Evolutionary conservation across 2,113 vertebrate species (phyloP).

Genomic region (Chloroceryle aenea): DNA sequence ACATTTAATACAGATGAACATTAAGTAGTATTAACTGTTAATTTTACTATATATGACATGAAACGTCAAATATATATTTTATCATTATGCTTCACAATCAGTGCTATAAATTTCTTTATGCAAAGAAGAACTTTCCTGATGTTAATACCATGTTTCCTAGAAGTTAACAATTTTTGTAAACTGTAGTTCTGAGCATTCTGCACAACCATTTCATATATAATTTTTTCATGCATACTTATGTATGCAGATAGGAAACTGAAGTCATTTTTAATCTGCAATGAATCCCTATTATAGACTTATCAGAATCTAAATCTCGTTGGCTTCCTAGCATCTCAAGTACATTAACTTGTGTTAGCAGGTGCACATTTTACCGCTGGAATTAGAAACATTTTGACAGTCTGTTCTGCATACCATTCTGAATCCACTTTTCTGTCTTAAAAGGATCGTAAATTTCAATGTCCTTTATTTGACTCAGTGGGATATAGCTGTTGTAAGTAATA

Average conservation of each 20-base stretch:
- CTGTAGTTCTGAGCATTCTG: conserved; percentile 70
- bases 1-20: conserved; percentile 78
- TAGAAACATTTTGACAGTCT: conserved; percentile 78
- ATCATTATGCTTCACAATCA: conserved; percentile 83
- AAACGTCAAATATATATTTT: conserved; percentile 81
- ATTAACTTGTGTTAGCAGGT: conserved; percentile 81
- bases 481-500: conserved; percentile 82
- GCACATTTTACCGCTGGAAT: conserved; percentile 76
- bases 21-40: conserved; percentile 80
- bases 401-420: conserved; percentile 80
- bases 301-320: conserved; percentile 71
- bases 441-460: conserved; percentile 80
- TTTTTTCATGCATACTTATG: conserved; percentile 67
- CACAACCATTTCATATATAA: conserved; percentile 63
- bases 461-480: conserved; percentile 83
- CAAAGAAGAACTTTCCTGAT: conserved; percentile 78
- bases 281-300: conserved; percentile 72
- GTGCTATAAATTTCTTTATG: conserved; percentile 81
- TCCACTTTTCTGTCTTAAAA: conserved; percentile 80
- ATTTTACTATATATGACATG: conserved; percentile 80
- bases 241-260: conserved; percentile 70
- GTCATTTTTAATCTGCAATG: conserved; percentile 74
- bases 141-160: conserved; percentile 78
- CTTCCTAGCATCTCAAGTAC: conserved; percentile 72
- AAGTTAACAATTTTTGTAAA: conserved; percentile 71